Conservation (phyloP, 2,888 invertebrate genomes). For the Rhynchonema sp. region DNA sequence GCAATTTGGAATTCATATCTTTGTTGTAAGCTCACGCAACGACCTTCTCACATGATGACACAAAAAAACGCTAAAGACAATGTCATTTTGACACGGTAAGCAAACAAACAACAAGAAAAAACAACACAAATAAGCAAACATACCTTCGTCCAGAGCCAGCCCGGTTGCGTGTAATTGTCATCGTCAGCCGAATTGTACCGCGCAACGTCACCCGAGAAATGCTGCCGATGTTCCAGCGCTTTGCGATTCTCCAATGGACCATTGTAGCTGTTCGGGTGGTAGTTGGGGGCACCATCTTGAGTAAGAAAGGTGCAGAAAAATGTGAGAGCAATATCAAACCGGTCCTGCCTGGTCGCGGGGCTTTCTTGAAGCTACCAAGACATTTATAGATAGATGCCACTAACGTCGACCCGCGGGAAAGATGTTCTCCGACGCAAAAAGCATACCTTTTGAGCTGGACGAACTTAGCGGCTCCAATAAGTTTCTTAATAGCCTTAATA, state of each 20-base stretch:
- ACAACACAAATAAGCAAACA: not conserved
- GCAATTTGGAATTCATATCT: too few species aligned
- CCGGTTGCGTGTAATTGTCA: conserved; percentile 71
- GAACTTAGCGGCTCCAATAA: too few species aligned
- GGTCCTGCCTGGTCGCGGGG: too few species aligned
- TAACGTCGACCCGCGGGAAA: too few species aligned
- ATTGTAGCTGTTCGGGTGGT: conserved; percentile 83
- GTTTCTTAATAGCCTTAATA: too few species aligned
- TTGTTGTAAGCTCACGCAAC: too few species aligned
- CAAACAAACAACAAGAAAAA: not conserved
- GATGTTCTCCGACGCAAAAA: not conserved
- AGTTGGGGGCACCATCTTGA: conserved; percentile 65
- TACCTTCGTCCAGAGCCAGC: conserved; percentile 57
- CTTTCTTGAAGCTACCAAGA: too few species aligned
- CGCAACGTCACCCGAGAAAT: conserved; percentile 51
- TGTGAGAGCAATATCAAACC: too few species aligned
- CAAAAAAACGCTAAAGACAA: not conserved
- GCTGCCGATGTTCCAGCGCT: conserved; percentile 43
- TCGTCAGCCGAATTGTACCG: conserved; percentile 62
- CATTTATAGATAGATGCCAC: too few species aligned
- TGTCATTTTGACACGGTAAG: not conserved
- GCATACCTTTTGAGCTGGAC: too few species aligned
- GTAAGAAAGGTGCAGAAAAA: too few species aligned
- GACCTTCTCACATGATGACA: not conserved
- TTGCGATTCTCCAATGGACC: conserved; percentile 53